Conservation (phyloP, 1,140 invertebrate genomes). For the Rhizoglyphus robini region DNA sequence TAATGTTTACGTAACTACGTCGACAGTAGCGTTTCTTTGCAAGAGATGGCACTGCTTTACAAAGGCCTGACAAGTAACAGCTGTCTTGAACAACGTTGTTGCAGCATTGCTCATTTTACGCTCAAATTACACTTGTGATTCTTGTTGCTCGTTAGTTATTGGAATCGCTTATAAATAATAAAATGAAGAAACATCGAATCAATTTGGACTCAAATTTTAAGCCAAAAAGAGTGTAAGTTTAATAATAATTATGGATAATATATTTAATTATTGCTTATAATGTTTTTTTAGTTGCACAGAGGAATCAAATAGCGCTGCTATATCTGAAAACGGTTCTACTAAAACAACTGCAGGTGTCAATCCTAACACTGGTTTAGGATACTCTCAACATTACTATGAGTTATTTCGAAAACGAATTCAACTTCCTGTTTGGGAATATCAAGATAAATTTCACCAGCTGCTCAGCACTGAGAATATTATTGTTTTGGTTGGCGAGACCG, state of each 20-base stretch:
- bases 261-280: background rate
- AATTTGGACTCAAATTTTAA: background rate
- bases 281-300: background rate
- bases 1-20: too few species aligned
- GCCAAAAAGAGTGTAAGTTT: background rate
- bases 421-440: conserved; percentile 95
- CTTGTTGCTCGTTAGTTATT: too few species aligned
- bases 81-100: too few species aligned
- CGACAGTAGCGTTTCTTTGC: too few species aligned
- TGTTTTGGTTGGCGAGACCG: conserved; percentile 88
- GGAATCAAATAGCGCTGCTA: background rate
- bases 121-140: too few species aligned
- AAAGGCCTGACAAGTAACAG: too few species aligned
- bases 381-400: conserved; percentile 45
- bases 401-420: conserved; percentile 56
- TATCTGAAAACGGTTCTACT: background rate
- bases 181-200: conserved; percentile 10
- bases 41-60: too few species aligned
- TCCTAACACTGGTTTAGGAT: conserved; percentile 56
- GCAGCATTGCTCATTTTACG: too few species aligned
- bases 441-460: conserved; percentile 83
- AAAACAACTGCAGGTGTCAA: conserved; percentile 36
- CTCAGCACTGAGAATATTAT: conserved; percentile 78
- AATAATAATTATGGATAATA: background rate
- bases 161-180: too few species aligned